Conservation (phyloP, 2,113 vertebrate genomes). For the Mugil cephalus region DNA sequence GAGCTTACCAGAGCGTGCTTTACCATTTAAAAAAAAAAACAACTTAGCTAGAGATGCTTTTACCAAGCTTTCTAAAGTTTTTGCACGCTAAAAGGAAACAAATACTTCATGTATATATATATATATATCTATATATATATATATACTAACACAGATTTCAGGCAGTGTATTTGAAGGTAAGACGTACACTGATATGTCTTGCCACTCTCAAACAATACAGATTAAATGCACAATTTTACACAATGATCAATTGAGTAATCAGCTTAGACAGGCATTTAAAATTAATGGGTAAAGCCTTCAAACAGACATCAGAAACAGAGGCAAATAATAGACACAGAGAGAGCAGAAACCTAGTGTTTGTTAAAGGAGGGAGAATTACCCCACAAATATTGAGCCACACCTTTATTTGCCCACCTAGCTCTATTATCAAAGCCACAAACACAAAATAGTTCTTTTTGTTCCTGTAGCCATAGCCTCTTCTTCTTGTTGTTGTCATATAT, state of each 20-base stretch:
- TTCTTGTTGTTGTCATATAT: constrained; percentile 26
- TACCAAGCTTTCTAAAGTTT: background rate
- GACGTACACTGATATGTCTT: background rate
- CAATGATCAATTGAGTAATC: background rate
- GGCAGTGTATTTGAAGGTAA: background rate
- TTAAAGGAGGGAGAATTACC: constrained; percentile 83
- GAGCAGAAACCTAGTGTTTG: constrained; percentile 76
- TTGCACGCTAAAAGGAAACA: constrained; percentile 1
- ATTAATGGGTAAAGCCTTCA: constrained; percentile 42
- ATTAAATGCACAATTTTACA: constrained; percentile 5
- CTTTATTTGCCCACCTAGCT: constrained; percentile 79
- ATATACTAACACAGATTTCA: background rate
- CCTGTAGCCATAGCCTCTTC: constrained; percentile 6
- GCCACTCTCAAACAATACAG: constrained; percentile 1
- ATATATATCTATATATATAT: background rate
- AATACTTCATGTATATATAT: background rate
- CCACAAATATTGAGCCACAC: constrained; percentile 80
- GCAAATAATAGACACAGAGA: constrained; percentile 64
- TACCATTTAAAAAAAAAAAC: constrained; percentile 56
- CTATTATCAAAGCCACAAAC: constrained; percentile 65
- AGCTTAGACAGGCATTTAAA: constrained; percentile 17
- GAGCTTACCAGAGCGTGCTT: constrained; percentile 73
- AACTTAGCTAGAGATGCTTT: constrained; percentile 43
- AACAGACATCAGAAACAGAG: constrained; percentile 56
- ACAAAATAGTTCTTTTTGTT: constrained; percentile 37